Percentiles rank a stretch among this genome's conserved stretches.
phyloP scores from a whole-genome alignment of 1,140 invertebrate species.

The Melitaea cinxia region DNA sequence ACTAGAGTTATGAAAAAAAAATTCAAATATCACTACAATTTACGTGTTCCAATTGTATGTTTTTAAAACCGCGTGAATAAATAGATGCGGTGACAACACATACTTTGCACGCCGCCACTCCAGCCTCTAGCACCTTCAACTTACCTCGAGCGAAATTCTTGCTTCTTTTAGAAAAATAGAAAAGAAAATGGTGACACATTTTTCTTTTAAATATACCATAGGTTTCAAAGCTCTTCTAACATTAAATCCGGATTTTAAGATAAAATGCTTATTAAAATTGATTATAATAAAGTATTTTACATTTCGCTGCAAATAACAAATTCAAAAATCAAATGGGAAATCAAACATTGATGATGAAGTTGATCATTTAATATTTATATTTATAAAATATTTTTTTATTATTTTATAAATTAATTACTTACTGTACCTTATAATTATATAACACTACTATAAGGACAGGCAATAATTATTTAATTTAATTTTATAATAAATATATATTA shows the following conservation, averaged over 20 bases:
- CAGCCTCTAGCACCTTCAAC: conserved; percentile 58
- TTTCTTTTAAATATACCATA: conserved; percentile 39
- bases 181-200: conserved; percentile 59
- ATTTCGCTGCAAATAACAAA: neutral
- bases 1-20: too few relatives aligned
- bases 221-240: conserved; percentile 35
- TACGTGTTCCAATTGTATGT: conserved; percentile 38
- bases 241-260: conserved; percentile 29
- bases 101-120: conserved; percentile 60
- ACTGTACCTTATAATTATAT: too few relatives aligned
- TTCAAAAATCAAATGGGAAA: too few relatives aligned
- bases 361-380: too few relatives aligned
- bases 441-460: too few relatives aligned
- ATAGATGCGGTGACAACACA: conserved; percentile 59
- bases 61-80: conserved; percentile 55
- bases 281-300: neutral
- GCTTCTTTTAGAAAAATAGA: conserved; percentile 60
- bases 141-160: conserved; percentile 60
- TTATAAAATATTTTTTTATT: too few relatives aligned
- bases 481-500: conserved; percentile 30
- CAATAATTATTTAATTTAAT: too few relatives aligned
- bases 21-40: too few relatives aligned
- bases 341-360: too few relatives aligned
- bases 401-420: too few relatives aligned
- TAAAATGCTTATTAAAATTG: neutral